Evolutionary conservation across 2,797 vertebrate genomes (phyloP).

Genomic region (Centroberyx gerrardi): DNA sequence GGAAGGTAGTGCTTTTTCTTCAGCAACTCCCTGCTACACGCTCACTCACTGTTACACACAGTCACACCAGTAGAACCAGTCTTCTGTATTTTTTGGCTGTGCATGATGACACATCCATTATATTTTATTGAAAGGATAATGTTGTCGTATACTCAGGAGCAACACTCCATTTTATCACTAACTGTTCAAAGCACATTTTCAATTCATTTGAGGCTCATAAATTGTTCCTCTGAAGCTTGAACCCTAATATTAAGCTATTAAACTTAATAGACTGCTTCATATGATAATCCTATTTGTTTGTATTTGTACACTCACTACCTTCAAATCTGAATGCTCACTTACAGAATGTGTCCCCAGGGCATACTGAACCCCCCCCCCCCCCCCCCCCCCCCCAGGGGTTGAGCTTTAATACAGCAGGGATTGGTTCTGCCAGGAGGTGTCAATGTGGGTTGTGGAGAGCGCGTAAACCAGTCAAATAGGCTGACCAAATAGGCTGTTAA

Average conservation of each 20-base stretch:
- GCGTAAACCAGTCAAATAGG: constrained; percentile 18
- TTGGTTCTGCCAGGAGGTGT: constrained; percentile 54
- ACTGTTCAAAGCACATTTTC: constrained; percentile 50
- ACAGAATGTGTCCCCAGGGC: constrained; percentile 37
- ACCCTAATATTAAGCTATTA: constrained; percentile 55
- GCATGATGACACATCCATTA: constrained; percentile 3
- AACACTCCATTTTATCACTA: constrained; percentile 9
- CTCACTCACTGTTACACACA: neutral
- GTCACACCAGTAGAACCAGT: constrained; percentile 10
- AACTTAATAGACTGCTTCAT: constrained; percentile 69
- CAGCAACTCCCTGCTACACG: neutral
- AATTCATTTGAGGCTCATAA: constrained; percentile 43
- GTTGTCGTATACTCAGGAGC: neutral
- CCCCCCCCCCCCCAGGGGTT: constrained; percentile 29
- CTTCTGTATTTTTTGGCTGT: neutral
- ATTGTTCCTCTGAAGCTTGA: constrained; percentile 53
- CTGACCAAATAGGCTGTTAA: constrained; percentile 43
- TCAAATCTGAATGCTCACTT: constrained; percentile 27
- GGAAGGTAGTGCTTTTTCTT: neutral
- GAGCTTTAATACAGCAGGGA: constrained; percentile 52
- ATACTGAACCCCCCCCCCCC: constrained; percentile 15
- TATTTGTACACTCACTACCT: too few relatives aligned
- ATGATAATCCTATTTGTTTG: constrained; percentile 68
- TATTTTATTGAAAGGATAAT: constrained; percentile 35
- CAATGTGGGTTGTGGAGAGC: constrained; percentile 43